phyloP scores from a whole-genome alignment of 2,113 vertebrate genomes.

The Mionectes macconnelli region DNA sequence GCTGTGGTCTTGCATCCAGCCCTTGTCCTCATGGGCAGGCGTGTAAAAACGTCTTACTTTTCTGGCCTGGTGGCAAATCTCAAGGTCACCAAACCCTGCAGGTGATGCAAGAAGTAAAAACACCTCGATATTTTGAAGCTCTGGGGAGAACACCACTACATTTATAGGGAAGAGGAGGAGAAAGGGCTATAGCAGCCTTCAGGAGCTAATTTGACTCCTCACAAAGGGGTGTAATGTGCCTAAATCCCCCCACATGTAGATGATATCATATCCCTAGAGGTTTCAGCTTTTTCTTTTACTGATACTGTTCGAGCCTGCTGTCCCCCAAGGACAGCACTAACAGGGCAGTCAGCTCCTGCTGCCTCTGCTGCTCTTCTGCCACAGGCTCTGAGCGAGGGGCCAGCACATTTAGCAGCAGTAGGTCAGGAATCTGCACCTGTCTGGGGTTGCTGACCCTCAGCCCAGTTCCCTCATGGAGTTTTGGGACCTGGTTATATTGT shows the following conservation, averaged over 20 bases:
- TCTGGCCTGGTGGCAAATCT: background rate
- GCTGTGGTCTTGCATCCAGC: background rate
- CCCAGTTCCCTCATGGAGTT: background rate
- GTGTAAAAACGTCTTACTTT: background rate
- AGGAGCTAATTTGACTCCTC: background rate
- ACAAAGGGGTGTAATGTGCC: accelerated
- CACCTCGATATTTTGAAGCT: background rate
- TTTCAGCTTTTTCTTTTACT: background rate
- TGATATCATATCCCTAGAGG: background rate
- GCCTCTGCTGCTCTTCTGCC: background rate
- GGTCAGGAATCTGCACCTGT: background rate
- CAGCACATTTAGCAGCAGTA: background rate
- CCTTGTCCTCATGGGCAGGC: accelerated
- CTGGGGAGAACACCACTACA: background rate
- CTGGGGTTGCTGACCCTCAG: background rate
- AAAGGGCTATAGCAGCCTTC: background rate
- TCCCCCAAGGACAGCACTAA: background rate
- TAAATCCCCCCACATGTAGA: background rate
- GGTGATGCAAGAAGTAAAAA: background rate
- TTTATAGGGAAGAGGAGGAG: background rate
- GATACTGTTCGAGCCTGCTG: accelerated
- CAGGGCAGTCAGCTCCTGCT: background rate
- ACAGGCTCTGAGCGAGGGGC: background rate
- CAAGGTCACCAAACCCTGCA: background rate
- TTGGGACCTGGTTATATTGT: accelerated